Conservation (phyloP, 2,113 vertebrate species). For the Centropus bengalensis region DNA sequence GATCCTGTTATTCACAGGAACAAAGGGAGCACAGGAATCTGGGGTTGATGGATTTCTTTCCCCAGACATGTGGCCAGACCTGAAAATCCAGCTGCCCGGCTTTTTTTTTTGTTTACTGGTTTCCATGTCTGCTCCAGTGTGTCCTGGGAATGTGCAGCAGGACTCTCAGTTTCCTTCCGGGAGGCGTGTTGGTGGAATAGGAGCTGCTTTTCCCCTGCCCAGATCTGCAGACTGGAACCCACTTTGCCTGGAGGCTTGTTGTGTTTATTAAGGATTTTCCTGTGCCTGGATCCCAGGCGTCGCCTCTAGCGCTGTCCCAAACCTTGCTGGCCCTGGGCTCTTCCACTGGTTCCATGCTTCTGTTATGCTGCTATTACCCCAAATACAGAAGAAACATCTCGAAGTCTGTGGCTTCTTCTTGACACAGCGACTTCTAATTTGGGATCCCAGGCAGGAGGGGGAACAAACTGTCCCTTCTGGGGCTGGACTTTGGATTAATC, state of each 20-base stretch:
- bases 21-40: slow-evolving; percentile 1
- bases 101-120: slow-evolving; percentile 27
- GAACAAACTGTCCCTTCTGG: slow-evolving; percentile 3
- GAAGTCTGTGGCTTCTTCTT: neutral
- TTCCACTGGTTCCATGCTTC: neutral
- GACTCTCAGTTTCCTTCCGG: neutral
- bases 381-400: neutral
- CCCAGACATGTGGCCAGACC: slow-evolving; percentile 27
- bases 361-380: neutral
- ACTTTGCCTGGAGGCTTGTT: neutral
- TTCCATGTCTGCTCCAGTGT: neutral
- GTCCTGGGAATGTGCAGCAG: neutral
- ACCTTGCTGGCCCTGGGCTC: neutral
- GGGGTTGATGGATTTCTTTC: slow-evolving; percentile 27
- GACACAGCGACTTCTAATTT: neutral
- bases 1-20: neutral
- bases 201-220: neutral
- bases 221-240: neutral
- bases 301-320: neutral
- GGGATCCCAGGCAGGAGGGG: neutral
- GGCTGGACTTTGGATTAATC: neutral
- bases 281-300: neutral
- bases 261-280: neutral
- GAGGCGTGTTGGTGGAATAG: neutral
- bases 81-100: slow-evolving; percentile 42